Evolutionary conservation across 2,113 vertebrate genomes (phyloP).

Genomic region (Ceuthmochares aereus): DNA sequence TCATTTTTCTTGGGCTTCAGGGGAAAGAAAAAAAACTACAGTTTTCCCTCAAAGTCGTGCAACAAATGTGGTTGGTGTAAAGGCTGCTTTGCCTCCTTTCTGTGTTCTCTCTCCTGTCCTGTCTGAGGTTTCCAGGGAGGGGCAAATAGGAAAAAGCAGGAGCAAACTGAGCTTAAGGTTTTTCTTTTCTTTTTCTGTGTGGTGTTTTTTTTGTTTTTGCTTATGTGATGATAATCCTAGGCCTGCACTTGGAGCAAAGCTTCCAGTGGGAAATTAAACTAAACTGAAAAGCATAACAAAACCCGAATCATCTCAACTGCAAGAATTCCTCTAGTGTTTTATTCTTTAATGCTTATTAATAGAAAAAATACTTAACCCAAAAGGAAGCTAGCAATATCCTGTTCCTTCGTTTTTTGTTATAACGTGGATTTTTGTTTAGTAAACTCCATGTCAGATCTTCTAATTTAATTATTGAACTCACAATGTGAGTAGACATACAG

Average conservation of each 20-base stretch:
- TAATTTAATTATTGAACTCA: conserved; percentile 61
- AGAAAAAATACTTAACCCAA: conserved; percentile 56
- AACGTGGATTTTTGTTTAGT: conserved; percentile 19
- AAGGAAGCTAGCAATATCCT: conserved; percentile 32
- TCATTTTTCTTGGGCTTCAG: conserved; percentile 24
- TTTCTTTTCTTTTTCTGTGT: not conserved
- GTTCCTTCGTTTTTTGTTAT: not conserved
- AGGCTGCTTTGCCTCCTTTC: not conserved
- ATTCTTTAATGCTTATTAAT: conserved; percentile 59
- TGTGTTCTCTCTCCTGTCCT: not conserved
- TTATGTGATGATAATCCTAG: conserved; percentile 35
- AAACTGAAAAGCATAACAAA: conserved; percentile 70
- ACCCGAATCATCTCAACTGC: not conserved
- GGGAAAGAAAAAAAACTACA: not conserved
- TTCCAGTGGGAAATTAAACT: conserved; percentile 69
- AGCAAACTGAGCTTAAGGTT: not conserved
- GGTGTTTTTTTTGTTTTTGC: not conserved
- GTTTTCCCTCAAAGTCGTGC: not conserved
- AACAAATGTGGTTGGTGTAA: not conserved
- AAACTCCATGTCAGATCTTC: conserved; percentile 48
- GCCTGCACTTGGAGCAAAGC: conserved; percentile 6
- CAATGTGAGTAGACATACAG: conserved; percentile 30
- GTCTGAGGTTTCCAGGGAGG: not conserved
- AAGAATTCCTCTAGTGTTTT: conserved; percentile 56
- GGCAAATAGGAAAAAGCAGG: conserved; percentile 1